These are phyloP conservation scores for Drosophila murphyi DNA, from an alignment of 1,140 invertebrate genomes.

Conservation along the genomic window DNA sequence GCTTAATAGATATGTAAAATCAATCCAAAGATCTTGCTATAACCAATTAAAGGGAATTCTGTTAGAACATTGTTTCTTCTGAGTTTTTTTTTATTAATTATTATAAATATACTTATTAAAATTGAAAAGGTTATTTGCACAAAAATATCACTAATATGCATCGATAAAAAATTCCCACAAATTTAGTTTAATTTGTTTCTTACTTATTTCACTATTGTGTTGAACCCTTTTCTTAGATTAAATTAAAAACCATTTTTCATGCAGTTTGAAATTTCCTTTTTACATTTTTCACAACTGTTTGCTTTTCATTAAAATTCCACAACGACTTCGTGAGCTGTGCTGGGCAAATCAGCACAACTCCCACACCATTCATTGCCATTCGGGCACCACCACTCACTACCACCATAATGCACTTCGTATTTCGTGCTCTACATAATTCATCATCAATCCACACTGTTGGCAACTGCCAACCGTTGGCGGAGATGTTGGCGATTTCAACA, in stretches of 20 bases:
- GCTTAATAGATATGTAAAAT: too few species aligned
- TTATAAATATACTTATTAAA: too few species aligned
- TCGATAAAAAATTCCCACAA: too few species aligned
- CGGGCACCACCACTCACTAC: slow-evolving; percentile 32
- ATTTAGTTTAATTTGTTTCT: too few species aligned
- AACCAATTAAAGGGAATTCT: too few species aligned
- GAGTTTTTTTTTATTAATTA: too few species aligned
- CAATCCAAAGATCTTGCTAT: too few species aligned
- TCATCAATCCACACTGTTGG: slow-evolving; percentile 79
- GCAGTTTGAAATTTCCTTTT: slow-evolving; percentile 17
- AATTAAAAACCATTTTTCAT: slow-evolving; percentile 20
- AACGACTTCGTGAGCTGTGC: slow-evolving; percentile 64
- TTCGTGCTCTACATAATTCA: slow-evolving; percentile 84
- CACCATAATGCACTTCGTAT: slow-evolving; percentile 68
- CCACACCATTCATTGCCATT: slow-evolving; percentile 50
- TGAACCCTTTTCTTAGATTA: not conserved
- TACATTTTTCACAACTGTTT: slow-evolving; percentile 25
- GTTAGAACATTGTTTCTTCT: too few species aligned
- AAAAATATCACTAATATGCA: too few species aligned
- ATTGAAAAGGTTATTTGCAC: too few species aligned
- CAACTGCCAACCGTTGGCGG: slow-evolving; percentile 36
- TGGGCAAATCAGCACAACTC: slow-evolving; percentile 65
- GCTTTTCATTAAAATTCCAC: slow-evolving; percentile 73
- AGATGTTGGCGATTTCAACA: slow-evolving; percentile 41
- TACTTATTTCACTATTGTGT: not conserved